Base-by-base conservation (phyloP, 2,888 invertebrate species). In the Vandiemenella viatica region DNA sequence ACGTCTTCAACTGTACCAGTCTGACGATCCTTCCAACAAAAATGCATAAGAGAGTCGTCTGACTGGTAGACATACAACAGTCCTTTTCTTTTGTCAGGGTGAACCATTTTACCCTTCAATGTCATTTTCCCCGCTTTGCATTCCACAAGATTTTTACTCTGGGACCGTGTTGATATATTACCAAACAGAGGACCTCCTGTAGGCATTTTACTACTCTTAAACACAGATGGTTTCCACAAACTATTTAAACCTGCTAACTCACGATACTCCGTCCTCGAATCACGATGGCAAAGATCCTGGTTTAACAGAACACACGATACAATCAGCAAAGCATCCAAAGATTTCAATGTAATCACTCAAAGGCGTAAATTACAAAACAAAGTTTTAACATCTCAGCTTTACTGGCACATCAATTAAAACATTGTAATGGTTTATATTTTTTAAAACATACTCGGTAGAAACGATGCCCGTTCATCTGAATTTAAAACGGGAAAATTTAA, bases 21-120 rank as follows among this genome's bases (percentile, higher is more conserved):
- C 41, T 85, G 83, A 43, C 98, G 80, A 69, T 99, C 97, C 70
- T 97, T 97, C 98, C 98, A 98, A 67, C 97, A 97, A 65, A 98
- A 96, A 69, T 98, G 98, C 86, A 97, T 95, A 50, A 98, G 68
- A 1, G 91, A 89, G 67, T 98, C 98, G 58, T 96, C 95, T 46
- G 92, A 88, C 66, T 97, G 97, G 64, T 92, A 89, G 49, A 98
- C 80, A 64, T 93, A 98, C 13, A 97, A 74, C 21, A 88, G 71
- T 5, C 98, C 98, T 71, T 97, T 97, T 60, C 95, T 80, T 58
- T 87, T 88, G 65, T 96, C 95, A 2, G 96, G 89, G 65, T 84
- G 80, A 4, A 93, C 91, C 84, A 89, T 91, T 61, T 87, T 87
- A 41, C 89, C 92, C 66, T 87, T 88, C 68, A 92, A 74, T 53